Conservation (phyloP, 2,888 invertebrate genomes). For the Azorinus chamasolen region DNA sequence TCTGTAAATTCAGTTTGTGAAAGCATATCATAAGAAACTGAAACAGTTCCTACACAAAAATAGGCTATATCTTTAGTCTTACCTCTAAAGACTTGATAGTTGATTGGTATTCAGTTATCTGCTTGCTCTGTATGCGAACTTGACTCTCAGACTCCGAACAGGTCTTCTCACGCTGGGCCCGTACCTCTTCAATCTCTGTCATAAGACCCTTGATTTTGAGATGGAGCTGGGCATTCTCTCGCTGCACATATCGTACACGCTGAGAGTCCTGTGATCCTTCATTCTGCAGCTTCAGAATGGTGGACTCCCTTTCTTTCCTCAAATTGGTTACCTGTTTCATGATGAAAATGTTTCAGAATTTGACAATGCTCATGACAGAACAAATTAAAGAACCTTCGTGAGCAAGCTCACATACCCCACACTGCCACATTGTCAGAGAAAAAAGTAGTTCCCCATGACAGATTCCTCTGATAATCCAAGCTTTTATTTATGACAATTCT, state of each 20-base stretch:
- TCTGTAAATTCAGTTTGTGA: no score
- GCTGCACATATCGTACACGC: conserved; percentile 80
- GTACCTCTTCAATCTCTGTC: conserved; percentile 85
- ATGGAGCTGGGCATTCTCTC: conserved; percentile 84
- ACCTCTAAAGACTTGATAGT: conserved; percentile 84
- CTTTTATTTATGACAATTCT: no score
- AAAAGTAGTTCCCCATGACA: no score
- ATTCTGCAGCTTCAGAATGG: conserved; percentile 77
- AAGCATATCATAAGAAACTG: no score
- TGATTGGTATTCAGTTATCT: conserved; percentile 81
- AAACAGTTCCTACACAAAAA: no score
- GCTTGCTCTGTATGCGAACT: conserved; percentile 82
- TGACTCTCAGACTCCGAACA: conserved; percentile 82
- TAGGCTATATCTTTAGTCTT: no score
- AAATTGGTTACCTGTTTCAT: conserved; percentile 80
- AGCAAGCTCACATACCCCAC: no score
- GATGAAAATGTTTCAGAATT: not conserved
- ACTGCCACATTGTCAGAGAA: no score
- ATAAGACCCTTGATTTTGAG: conserved; percentile 82
- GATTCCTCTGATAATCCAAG: no score
- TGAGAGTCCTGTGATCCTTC: conserved; percentile 81
- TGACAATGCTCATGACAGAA: not conserved
- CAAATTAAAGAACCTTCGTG: no score
- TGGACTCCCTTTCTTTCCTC: conserved; percentile 82
- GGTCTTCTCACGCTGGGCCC: conserved; percentile 83